Evolutionary conservation across 2,113 vertebrate species (phyloP).

Genomic region (Podocnemis expansa): DNA sequence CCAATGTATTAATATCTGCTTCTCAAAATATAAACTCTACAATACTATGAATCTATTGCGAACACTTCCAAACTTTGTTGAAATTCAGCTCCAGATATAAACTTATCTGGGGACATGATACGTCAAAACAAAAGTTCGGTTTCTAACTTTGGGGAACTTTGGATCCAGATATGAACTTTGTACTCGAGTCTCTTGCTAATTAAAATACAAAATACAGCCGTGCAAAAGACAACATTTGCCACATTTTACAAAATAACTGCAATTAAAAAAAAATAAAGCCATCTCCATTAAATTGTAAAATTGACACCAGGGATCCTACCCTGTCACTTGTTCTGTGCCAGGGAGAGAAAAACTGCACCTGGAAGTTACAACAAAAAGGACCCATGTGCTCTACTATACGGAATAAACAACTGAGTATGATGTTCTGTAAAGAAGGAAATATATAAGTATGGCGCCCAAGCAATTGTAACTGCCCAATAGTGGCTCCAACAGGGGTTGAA

Average conservation of each 20-base stretch:
- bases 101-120: background rate
- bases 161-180: background rate
- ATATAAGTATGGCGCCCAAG: background rate
- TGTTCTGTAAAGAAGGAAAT: background rate
- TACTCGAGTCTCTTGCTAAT: background rate
- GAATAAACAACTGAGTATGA: background rate
- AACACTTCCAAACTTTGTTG: background rate
- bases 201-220: background rate
- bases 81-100: background rate
- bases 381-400: background rate
- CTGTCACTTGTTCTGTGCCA: background rate
- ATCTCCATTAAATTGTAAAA: background rate
- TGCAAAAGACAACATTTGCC: background rate
- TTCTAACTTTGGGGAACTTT: background rate
- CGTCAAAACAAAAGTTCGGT: background rate
- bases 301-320: background rate
- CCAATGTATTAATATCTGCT: background rate
- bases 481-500: background rate
- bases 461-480: background rate
- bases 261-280: background rate
- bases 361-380: background rate
- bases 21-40: background rate
- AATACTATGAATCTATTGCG: background rate
- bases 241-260: background rate
- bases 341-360: background rate